Evolutionary conservation across 1,140 invertebrate species (phyloP), one percentile per base, ranked within the genome.

Genomic region (Oryctes rhinoceros): DNA sequence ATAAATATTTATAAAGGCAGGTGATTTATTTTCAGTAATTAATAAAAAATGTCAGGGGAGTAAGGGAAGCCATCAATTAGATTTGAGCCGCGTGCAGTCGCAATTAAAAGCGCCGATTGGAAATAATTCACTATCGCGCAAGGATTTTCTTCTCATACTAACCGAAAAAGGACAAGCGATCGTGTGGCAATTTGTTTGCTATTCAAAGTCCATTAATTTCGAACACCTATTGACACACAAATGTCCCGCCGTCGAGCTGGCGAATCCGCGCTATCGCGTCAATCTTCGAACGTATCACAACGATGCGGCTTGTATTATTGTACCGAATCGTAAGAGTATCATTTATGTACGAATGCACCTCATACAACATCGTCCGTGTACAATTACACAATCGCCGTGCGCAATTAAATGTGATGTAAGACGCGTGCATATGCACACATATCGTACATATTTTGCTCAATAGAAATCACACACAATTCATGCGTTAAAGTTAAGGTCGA

Each of bases 381-480:
- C 30, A 67, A 44, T 67, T 67, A 67, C 65, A 9, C 65, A 67
- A 67, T 35, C 20, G n/a, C 7, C 18, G 10, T 18, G n/a, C 18
- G 65, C 65, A 67, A 67, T 67, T 67, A 67, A 67, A 24, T 67
- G 20, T 67, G 65, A 67, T 35, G 65, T 67, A 67, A 67, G 9
- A 67, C 65, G 10, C 65, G 65, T 67, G 18, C 65, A 67, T 24
- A 67, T 67, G 24, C 3, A 24, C 65, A 67, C 20, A 67, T 67
- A 67, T 67, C 20, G 65, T 18, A 67, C 65, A 67, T 67, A 67
- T 67, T 67, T 67, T 24, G 1, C 30, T 67, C 65, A 4, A 24
- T 67, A 67, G 65, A 67, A 67, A 67, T 67, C 65, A 35, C 65
- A 35, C 65, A 67, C 65, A 67, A 67, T 67, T 67, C 65, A 67